These are phyloP conservation scores for Rhopilema esculentum DNA, from an alignment of 30 jellyfish, hydroid and myxozoan genomes.

Conservation along the genomic window DNA sequence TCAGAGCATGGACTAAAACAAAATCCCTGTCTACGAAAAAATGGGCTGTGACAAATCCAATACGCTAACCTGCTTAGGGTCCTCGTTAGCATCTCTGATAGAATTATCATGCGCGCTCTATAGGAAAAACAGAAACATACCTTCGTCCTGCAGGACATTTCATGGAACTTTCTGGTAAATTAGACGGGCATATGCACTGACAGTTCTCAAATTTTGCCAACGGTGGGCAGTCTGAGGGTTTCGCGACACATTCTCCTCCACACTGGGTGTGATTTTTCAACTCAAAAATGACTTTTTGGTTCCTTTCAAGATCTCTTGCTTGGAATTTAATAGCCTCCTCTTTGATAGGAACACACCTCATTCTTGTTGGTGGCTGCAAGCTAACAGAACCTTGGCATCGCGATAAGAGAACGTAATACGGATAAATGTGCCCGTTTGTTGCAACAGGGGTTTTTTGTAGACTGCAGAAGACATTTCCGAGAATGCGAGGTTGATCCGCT, in stretches of 20 bases:
- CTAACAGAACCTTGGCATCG: conserved; percentile 64
- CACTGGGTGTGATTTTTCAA: conserved; percentile 66
- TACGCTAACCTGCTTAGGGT: too few species aligned
- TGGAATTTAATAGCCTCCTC: not conserved
- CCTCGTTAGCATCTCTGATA: too few species aligned
- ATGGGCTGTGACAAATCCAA: too few species aligned
- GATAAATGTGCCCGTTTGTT: conserved; percentile 43
- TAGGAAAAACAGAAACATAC: not conserved
- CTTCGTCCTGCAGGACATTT: not conserved
- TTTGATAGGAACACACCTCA: conserved; percentile 51
- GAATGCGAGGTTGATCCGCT: not conserved
- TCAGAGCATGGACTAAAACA: too few species aligned
- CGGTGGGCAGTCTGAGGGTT: conserved; percentile 61
- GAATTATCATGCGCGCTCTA: too few species aligned
- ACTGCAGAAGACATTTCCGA: conserved; percentile 27
- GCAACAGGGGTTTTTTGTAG: conserved; percentile 39
- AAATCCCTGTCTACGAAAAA: too few species aligned
- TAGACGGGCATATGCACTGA: conserved; percentile 39
- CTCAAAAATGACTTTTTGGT: not conserved
- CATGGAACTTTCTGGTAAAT: not conserved
- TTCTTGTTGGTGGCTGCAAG: not conserved
- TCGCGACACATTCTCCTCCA: conserved; percentile 53
- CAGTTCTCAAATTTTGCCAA: conserved; percentile 22
- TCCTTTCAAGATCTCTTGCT: not conserved
- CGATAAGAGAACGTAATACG: conserved; percentile 34